phyloP scores from a whole-genome alignment of 2,888 invertebrate species.

The Plagodis dolabraria region DNA sequence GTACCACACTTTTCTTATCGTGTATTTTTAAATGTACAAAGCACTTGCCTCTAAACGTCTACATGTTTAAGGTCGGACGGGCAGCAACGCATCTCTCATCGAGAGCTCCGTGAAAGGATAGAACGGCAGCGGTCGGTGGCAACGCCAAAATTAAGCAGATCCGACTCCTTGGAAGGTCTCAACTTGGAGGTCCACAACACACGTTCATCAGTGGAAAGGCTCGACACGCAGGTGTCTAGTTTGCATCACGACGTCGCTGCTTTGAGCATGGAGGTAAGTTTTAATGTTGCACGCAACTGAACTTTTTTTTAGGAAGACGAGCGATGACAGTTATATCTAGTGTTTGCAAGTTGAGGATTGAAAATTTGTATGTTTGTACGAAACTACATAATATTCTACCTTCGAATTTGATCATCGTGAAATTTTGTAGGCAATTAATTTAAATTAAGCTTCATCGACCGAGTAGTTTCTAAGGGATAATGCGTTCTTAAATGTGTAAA shows the following conservation, averaged over 20 bases:
- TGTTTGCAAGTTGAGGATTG: too few species aligned
- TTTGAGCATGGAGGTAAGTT: conserved; percentile 90
- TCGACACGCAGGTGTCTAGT: conserved; percentile 92
- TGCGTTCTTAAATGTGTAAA: too few species aligned
- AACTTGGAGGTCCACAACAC: conserved; percentile 84
- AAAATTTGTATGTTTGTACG: too few species aligned
- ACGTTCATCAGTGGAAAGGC: conserved; percentile 87
- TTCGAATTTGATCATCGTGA: too few species aligned
- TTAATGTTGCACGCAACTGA: background rate
- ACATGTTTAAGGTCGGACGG: conserved; percentile 61
- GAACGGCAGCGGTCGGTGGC: conserved; percentile 88
- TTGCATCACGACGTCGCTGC: conserved; percentile 94
- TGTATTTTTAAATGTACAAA: too few species aligned
- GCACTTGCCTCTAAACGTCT: background rate
- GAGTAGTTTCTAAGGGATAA: too few species aligned
- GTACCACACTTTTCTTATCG: too few species aligned
- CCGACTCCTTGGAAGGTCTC: conserved; percentile 86
- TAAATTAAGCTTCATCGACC: too few species aligned
- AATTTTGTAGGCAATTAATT: too few species aligned
- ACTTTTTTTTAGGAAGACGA: too few species aligned
- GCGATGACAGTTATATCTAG: too few species aligned
- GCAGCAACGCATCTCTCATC: conserved; percentile 72
- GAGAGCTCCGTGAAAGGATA: conserved; percentile 86
- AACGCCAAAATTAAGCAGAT: conserved; percentile 79
- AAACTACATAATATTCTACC: too few species aligned